These are phyloP conservation scores for Congeria kusceri DNA, from an alignment of 2,888 invertebrate species.

Conservation along the genomic window DNA sequence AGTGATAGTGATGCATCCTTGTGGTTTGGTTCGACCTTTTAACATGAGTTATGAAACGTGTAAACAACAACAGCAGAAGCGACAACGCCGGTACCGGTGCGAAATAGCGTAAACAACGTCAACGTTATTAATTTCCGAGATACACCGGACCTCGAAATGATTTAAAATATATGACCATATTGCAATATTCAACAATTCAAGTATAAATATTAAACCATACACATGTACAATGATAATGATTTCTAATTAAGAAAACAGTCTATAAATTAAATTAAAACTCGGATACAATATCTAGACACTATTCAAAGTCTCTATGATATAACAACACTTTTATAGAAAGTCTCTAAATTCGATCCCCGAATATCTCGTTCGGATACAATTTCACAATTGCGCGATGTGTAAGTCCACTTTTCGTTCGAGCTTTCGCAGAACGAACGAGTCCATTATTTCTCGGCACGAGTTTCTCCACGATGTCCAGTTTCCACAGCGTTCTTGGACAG, in stretches of 20 bases:
- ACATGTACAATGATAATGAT: too few relatives aligned
- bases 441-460: neutral
- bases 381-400: neutral
- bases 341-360: too few relatives aligned
- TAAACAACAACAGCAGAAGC: neutral
- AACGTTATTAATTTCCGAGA: neutral
- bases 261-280: too few relatives aligned
- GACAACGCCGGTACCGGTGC: neutral
- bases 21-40: conserved; percentile 1
- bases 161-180: too few relatives aligned
- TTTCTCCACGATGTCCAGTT: neutral
- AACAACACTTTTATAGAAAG: too few relatives aligned
- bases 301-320: too few relatives aligned
- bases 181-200: too few relatives aligned
- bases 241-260: too few relatives aligned
- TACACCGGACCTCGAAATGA: neutral
- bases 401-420: neutral
- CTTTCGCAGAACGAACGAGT: neutral
- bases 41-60: neutral
- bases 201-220: too few relatives aligned
- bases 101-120: neutral
- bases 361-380: neutral
- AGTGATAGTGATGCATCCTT: too few relatives aligned
- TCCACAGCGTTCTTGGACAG: neutral
- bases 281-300: too few relatives aligned